phyloP scores from a whole-genome alignment of 2,888 invertebrate genomes.

The Melitaea athalia region DNA sequence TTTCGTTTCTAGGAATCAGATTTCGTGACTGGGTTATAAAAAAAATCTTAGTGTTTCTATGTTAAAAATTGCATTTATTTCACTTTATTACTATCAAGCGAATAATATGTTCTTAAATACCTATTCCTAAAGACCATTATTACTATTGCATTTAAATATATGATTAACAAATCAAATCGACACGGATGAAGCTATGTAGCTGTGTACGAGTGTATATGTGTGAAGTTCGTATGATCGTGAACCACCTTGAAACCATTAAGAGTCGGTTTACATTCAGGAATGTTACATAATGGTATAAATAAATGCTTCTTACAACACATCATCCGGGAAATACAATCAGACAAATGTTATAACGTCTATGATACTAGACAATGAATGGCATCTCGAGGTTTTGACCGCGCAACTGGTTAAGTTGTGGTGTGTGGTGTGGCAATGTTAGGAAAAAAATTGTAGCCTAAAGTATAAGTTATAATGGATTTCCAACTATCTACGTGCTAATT shows the following conservation, averaged over 20 bases:
- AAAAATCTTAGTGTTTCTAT: not conserved
- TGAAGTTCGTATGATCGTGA: slow-evolving; percentile 5
- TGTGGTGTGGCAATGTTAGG: no score
- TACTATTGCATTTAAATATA: not conserved
- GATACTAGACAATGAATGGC: no score
- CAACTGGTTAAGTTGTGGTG: no score
- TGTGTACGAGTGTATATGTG: not conserved
- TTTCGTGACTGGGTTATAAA: slow-evolving; percentile 18
- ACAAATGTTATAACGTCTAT: no score
- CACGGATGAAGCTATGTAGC: not conserved
- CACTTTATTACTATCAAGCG: no score
- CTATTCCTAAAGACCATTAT: not conserved
- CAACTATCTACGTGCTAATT: no score
- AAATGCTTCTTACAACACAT: not conserved
- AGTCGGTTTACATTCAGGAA: slow-evolving; percentile 6
- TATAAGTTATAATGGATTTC: no score
- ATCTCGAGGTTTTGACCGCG: no score
- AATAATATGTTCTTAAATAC: no score
- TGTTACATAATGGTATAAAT: slow-evolving; percentile 2
- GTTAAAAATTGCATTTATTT: not conserved
- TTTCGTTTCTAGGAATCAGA: slow-evolving; percentile 11
- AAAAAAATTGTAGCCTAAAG: no score
- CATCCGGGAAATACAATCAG: not conserved
- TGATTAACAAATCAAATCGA: not conserved
- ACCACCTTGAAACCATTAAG: slow-evolving; percentile 18